Percentiles rank a stretch among this genome's conserved stretches.
Evolutionary conservation across 2,888 invertebrate genomes (phyloP).

Genomic region (Oscheius sp.): DNA sequence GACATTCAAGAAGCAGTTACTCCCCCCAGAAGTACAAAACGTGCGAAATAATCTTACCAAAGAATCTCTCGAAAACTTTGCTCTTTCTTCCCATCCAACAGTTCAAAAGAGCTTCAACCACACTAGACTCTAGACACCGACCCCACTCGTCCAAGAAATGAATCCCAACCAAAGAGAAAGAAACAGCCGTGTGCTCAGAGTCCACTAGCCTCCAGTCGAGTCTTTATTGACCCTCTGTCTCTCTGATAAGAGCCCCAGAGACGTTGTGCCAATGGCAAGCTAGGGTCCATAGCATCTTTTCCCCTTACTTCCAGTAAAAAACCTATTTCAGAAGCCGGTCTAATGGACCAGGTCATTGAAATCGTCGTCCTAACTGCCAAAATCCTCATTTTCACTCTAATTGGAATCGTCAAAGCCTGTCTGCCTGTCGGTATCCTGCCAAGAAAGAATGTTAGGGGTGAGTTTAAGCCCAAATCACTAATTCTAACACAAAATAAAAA

Average conservation of each 20-base stretch:
- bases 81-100: no score
- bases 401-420: conserved; percentile 51
- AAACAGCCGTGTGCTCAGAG: conserved; percentile 3
- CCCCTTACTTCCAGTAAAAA: not conserved
- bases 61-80: no score
- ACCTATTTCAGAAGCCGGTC: conserved; percentile 14
- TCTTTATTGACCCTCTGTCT: not conserved
- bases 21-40: no score
- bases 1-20: no score
- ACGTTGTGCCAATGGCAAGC: not conserved
- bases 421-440: conserved; percentile 70
- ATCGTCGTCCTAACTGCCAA: conserved; percentile 39
- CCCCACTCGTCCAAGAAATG: not conserved
- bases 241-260: conserved; percentile 6
- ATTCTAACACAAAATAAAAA: no score
- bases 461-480: not conserved
- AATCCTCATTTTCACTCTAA: conserved; percentile 43
- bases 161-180: not conserved
- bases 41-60: no score
- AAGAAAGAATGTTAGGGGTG: conserved; percentile 81
- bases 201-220: conserved; percentile 25
- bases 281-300: not conserved
- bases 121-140: not conserved
- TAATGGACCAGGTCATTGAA: conserved; percentile 48
- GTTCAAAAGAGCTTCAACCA: not conserved